Evolutionary conservation across 2,113 vertebrate species (phyloP).

Genomic region (Oreochromis spilurus): DNA sequence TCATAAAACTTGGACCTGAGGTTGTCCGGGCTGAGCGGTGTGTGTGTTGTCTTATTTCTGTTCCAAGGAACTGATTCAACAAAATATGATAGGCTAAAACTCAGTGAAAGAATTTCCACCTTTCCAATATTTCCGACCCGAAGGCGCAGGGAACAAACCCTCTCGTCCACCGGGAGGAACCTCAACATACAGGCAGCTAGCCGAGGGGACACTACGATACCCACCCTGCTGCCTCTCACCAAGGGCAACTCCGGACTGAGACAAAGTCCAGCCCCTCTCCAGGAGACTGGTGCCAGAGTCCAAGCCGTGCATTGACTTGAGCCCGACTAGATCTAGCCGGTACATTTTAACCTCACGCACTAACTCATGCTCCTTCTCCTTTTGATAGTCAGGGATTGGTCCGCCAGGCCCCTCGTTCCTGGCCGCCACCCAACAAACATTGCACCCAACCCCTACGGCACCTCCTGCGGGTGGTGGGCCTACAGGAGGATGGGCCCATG

Average conservation of each 20-base stretch:
- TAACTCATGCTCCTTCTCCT: neutral
- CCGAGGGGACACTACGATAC: neutral
- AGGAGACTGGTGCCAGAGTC: neutral
- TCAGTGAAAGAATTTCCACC: neutral
- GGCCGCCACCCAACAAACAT: neutral
- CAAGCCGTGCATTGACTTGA: accelerated
- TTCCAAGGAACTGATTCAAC: neutral
- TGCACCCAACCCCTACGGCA: accelerated
- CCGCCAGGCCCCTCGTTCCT: accelerated
- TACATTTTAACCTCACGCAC: neutral
- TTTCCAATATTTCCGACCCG: accelerated
- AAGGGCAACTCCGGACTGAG: neutral
- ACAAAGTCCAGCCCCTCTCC: neutral
- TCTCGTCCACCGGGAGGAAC: accelerated
- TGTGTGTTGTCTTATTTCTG: neutral
- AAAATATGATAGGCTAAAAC: neutral
- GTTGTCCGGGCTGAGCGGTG: neutral
- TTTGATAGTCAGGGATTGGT: neutral
- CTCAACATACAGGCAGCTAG: neutral
- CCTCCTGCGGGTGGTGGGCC: neutral
- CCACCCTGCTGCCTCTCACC: neutral
- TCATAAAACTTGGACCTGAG: neutral
- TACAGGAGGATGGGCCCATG: accelerated
- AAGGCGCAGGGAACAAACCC: neutral
- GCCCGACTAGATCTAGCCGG: accelerated